These are phyloP conservation scores for Stegastes partitus DNA, from an alignment of 2,113 vertebrate species.

Conservation along the genomic window DNA sequence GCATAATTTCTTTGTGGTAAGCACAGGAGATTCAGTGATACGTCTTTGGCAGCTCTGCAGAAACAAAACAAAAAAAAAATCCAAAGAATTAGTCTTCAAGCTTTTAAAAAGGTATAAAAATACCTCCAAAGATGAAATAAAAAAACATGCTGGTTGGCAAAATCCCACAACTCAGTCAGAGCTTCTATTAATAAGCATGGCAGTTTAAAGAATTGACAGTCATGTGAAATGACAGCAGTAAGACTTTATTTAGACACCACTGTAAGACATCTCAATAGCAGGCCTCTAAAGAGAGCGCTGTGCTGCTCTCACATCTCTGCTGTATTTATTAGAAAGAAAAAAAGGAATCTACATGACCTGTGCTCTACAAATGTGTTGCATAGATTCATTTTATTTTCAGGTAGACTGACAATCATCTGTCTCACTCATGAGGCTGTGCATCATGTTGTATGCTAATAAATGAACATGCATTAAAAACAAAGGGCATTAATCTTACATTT, in stretches of 20 bases:
- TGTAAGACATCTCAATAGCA: slow-evolving; percentile 19
- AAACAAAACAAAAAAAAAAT: slow-evolving; percentile 22
- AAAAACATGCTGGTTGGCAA: slow-evolving; percentile 5
- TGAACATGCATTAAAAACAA: no score
- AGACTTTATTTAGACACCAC: slow-evolving; percentile 62
- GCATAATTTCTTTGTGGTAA: slow-evolving; percentile 1
- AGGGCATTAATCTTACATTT: no score
- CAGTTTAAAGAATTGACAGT: slow-evolving; percentile 52
- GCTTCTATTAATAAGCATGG: slow-evolving; percentile 60
- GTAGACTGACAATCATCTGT: no score
- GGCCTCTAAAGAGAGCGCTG: slow-evolving; percentile 29
- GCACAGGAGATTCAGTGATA: slow-evolving; percentile 11
- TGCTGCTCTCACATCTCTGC: slow-evolving; percentile 5
- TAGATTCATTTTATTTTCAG: no score
- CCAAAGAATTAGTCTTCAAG: slow-evolving; percentile 24
- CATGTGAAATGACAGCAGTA: slow-evolving; percentile 43
- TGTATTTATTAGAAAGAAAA: slow-evolving; percentile 1
- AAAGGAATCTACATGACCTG: no score
- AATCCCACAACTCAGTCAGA: slow-evolving; percentile 7
- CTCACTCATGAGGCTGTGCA: no score
- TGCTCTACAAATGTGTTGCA: no score
- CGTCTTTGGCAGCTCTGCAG: slow-evolving; percentile 22
- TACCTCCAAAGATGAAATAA: slow-evolving; percentile 39
- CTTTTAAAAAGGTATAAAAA: slow-evolving; percentile 43
- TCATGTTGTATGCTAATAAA: no score